Base-by-base conservation (phyloP, 2,113 vertebrate species). In the Nycticryphes semicollaris region DNA sequence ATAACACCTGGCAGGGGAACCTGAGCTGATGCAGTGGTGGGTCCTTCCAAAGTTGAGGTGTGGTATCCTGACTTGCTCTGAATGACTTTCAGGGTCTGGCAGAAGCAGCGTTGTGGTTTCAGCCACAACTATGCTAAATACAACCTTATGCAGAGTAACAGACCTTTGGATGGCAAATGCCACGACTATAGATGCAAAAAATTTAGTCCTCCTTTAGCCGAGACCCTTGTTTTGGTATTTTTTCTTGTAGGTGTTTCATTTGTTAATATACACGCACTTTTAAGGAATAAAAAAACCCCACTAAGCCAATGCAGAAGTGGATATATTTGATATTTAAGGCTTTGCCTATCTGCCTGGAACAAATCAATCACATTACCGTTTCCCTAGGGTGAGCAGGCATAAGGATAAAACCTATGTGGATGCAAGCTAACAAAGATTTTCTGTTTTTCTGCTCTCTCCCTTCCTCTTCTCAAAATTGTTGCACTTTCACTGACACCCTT, bases 361-460 rank as follows among this genome's bases (percentile, higher is more conserved):
- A 77, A 93, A 95, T 85, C 54, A 76, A 83, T 86, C 85, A 22
- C 62, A 75, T 79, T 79, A 84, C 12, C 78, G 86, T 73, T 83
- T 85, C 78, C 50, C 82, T 45, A 28, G 50, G 18, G 41, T 24
- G 30, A 83, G 31, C 18, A 62, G 33, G 70, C 31, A 10, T 23
- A 72, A 3, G 1, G 53, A 87, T 35, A 82, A 69, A 93, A 70
- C n/a, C 33, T 21, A 30, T 5, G 28, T 0, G 0, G 75, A 66
- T 19, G 5, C 22, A 75, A 80, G 20, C n/a, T 75, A 41, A 57
- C 30, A 48, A 70, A 79, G 30, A 68, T 33, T 54, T 56, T 14
- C 1, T 18, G 5, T 3, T 75, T 72, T 51, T 62, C 31, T 37
- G 21, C 6, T 82, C 28, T 77, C 9, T 19, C 9, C 7, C 54